Evolutionary conservation across 2,888 invertebrate genomes (phyloP).

Genomic region (Dryobota labecula): DNA sequence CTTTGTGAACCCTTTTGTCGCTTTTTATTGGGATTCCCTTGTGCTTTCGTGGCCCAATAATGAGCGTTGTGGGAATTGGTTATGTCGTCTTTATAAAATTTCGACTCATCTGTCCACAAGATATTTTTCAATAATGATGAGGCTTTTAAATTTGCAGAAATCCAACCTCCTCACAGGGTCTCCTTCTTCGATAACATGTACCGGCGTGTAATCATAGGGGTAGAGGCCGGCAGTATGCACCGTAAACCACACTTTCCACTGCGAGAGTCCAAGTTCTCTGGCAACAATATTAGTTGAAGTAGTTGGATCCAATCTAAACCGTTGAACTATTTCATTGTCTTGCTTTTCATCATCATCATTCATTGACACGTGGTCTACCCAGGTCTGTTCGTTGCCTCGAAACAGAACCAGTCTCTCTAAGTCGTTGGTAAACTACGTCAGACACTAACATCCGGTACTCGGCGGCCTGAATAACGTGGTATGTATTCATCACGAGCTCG

Average conservation of each 20-base stretch:
- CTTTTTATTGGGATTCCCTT: neutral
- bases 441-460: too few species aligned
- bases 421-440: too few species aligned
- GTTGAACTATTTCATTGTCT: too few species aligned
- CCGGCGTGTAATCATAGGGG: neutral
- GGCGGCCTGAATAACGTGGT: too few species aligned
- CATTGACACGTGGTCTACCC: neutral
- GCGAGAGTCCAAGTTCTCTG: neutral
- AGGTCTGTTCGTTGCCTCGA: too few species aligned
- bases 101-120: neutral
- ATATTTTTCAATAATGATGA: too few species aligned
- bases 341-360: neutral
- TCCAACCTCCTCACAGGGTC: neutral
- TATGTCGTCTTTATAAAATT: neutral
- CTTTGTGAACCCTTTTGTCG: neutral
- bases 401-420: too few species aligned
- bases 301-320: too few species aligned
- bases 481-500: neutral
- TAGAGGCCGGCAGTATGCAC: neutral
- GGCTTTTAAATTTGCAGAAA: neutral
- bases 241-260: neutral
- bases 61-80: neutral
- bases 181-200: slow-evolving; percentile 1
- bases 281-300: neutral
- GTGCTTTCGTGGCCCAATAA: too few species aligned